Conservation (phyloP, 2,888 invertebrate species). For the Lithophane ornitopus region DNA sequence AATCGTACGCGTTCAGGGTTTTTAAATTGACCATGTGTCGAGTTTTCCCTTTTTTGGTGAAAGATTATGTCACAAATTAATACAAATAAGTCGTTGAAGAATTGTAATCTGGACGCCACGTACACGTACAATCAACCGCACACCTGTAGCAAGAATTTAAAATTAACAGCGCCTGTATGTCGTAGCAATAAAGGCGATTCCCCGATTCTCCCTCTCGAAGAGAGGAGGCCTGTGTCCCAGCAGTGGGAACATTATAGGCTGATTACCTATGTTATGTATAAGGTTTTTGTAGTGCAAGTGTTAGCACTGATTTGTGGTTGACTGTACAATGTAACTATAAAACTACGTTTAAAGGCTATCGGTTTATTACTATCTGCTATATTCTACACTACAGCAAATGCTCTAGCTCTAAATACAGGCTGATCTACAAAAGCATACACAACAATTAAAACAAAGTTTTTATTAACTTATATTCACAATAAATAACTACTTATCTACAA, state of each 20-base stretch:
- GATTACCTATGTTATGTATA: too few species aligned
- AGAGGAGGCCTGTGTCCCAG: too few species aligned
- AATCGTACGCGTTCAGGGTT: slow-evolving; percentile 51
- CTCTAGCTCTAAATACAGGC: neutral
- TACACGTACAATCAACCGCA: neutral
- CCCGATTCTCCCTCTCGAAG: too few species aligned
- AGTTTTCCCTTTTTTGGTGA: slow-evolving; percentile 17
- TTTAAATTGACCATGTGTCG: slow-evolving; percentile 15
- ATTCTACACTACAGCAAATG: slow-evolving; percentile 6
- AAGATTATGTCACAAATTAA: slow-evolving; percentile 35
- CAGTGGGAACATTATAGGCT: too few species aligned
- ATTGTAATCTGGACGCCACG: neutral
- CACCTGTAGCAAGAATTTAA: neutral
- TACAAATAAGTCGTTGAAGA: neutral
- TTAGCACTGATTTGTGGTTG: neutral
- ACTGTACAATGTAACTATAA: neutral
- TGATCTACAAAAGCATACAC: slow-evolving; percentile 38
- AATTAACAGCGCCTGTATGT: neutral
- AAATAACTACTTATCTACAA: slow-evolving; percentile 65
- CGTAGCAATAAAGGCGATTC: neutral
- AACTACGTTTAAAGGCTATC: neutral
- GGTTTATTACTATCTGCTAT: neutral
- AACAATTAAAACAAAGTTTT: slow-evolving; percentile 48
- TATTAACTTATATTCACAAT: slow-evolving; percentile 63
- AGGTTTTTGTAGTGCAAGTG: neutral